Evolutionary conservation across 2,888 invertebrate genomes (phyloP), one percentile per base, ranked within the genome.

Genomic region (Gymnocheta viridis): DNA sequence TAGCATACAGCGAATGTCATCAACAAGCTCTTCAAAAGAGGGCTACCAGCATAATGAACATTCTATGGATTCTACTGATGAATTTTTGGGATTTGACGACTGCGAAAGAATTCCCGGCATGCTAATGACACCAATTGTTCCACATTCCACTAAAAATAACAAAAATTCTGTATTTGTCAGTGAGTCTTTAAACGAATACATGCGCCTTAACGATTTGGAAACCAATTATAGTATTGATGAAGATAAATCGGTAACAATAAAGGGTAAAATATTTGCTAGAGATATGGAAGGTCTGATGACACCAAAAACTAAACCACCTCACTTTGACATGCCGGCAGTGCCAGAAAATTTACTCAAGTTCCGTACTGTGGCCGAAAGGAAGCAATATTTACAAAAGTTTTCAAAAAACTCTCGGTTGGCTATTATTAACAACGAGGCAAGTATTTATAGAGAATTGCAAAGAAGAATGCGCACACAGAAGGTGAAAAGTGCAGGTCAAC

Each of bases 341-440:
- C 91, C 91, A 12, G 90, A 89, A 17, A 89, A 90, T 44, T 82
- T 90, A 12, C 89, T 90, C 24, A 92, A 93, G 78, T 90, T 93
- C 2, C 92, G 93, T 82, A 94, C 94, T 0, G 91, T 94, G 2
- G 94, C 93, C 0, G 93, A 94, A 86, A 93, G 93, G 76, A 90
- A 93, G 9, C 89, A 89, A 66, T 90, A 93, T 80, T 86, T 93
- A 47, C 92, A 93, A 85, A 87, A 87, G 47, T 89, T 87, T 24
- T 90, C 87, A 0, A 89, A 88, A 79, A 91, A 89, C 76, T 87
- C 89, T n/a, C 92, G 91, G 60, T 89, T 91, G 85, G 88, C 90
- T 9, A 90, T 92, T 19, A 91, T 92, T 29, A 92, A 92, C 83
- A 92, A 92, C 74, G 91, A 92, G 80, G 90, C 90, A 0, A 91